These are phyloP conservation scores for Andinoacara biseriatus DNA, from an alignment of 2,113 vertebrate genomes.

Conservation along the genomic window DNA sequence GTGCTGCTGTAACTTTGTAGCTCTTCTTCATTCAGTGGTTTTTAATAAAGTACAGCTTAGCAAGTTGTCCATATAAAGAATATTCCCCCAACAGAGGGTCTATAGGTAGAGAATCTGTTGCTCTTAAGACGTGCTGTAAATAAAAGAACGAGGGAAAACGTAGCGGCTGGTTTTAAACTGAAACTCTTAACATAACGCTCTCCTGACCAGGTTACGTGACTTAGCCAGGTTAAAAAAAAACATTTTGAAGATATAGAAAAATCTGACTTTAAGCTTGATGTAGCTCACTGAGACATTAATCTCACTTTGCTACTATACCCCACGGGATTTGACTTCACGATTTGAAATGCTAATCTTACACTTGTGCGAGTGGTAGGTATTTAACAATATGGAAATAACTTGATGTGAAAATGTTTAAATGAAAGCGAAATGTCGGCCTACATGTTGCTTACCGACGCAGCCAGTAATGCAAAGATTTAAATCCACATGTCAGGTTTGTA, in stretches of 20 bases:
- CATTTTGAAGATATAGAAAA: not conserved
- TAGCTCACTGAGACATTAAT: not conserved
- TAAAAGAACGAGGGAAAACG: not conserved
- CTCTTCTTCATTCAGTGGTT: too few relatives aligned
- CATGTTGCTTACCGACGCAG: too few relatives aligned
- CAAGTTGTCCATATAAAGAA: too few relatives aligned
- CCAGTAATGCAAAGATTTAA: too few relatives aligned
- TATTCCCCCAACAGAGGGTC: too few relatives aligned
- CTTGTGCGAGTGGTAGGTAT: not conserved
- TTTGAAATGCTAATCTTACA: not conserved
- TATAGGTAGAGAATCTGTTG: too few relatives aligned
- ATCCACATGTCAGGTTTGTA: not conserved
- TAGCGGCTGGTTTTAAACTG: not conserved
- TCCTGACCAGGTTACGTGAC: not conserved
- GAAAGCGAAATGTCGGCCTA: too few relatives aligned
- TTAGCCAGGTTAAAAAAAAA: not conserved
- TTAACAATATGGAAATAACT: not conserved
- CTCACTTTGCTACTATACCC: not conserved
- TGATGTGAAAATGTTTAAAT: too few relatives aligned
- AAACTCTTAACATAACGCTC: not conserved
- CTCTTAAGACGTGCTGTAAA: not conserved
- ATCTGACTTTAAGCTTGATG: not conserved
- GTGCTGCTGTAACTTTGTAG: not conserved
- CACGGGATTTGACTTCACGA: not conserved
- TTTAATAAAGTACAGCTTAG: too few relatives aligned